Percentiles rank a stretch among this genome's conserved stretches.
phyloP scores from a whole-genome alignment of 2,113 vertebrate genomes.

The Plecotus auritus region DNA sequence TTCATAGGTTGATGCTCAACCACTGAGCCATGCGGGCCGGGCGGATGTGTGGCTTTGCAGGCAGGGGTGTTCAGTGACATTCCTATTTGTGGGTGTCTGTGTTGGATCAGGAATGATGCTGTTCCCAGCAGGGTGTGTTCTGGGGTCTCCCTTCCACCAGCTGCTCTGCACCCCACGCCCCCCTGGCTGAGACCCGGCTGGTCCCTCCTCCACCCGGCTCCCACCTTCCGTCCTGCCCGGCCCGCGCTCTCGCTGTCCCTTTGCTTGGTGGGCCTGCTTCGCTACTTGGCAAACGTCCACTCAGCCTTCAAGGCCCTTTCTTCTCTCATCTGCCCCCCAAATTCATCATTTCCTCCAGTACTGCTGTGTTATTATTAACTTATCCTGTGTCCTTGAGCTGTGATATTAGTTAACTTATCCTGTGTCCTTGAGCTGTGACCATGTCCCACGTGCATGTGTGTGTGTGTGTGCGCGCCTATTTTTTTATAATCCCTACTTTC shows the following conservation, averaged over 20 bases:
- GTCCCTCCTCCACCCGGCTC: neutral
- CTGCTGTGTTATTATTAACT: neutral
- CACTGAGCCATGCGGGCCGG: no score
- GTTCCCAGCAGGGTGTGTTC: neutral
- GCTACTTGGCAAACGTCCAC: neutral
- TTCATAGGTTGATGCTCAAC: no score
- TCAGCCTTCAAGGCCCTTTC: constrained; percentile 19
- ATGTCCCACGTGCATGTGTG: neutral
- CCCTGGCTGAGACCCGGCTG: fast-evolving
- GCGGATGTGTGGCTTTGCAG: neutral
- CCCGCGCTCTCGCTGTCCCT: neutral
- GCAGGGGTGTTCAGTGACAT: neutral
- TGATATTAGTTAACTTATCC: neutral
- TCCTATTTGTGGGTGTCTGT: no score
- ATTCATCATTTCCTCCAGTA: neutral
- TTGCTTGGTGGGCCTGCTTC: neutral
- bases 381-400: neutral
- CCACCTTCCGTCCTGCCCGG: neutral
- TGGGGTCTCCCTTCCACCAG: neutral
- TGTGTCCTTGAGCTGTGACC: neutral
- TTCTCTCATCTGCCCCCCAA: neutral
- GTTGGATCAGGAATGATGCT: neutral
- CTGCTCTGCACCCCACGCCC: neutral
- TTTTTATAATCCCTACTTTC: neutral
- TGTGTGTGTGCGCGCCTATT: neutral